Percentiles rank a stretch among this genome's conserved stretches.
Conservation (phyloP, 1,140 invertebrate species). For the silkworm (Bombyx mori) region ASM3026992v2 NC_085113.1:13159501-13160000, state of each 20-base stretch:
- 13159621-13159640: conserved; percentile 78
- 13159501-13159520: too few species aligned
- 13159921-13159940: too few species aligned
- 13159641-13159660: conserved; percentile 26
- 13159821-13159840: not conserved
- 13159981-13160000: too few species aligned
- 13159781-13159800: not conserved
- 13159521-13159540: not conserved
- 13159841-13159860: too few species aligned
- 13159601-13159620: conserved; percentile 70
- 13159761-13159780: conserved; percentile 62
- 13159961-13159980: too few species aligned
- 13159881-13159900: too few species aligned
- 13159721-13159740: conserved; percentile 66
- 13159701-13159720: conserved; percentile 62
- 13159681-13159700: conserved; percentile 61
- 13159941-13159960: too few species aligned
- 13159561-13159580: conserved; percentile 66
- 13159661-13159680: conserved; percentile 59
- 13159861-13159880: too few species aligned
- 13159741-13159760: conserved; percentile 69
- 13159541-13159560: conserved; percentile 20
- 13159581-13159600: conserved; percentile 72
- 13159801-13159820: not conserved
- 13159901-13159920: too few species aligned